Percentiles rank a stretch among this genome's conserved stretches.
Evolutionary conservation across 2,888 invertebrate genomes (phyloP).

Genomic region (Synergus gifuensis): DNA sequence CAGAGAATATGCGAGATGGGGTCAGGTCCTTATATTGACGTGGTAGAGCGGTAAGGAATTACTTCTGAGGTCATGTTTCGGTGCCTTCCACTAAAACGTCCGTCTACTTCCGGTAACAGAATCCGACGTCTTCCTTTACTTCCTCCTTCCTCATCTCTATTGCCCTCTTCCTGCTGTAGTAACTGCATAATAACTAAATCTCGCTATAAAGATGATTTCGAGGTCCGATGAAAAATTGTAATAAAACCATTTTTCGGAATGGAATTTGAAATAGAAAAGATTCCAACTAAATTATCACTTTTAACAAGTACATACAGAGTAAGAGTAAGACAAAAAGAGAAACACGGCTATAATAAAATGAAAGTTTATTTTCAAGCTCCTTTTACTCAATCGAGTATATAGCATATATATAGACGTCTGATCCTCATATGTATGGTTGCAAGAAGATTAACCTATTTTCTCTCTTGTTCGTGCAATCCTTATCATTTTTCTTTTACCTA

Average conservation of each 20-base stretch:
- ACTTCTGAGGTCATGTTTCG: slow-evolving; percentile 33
- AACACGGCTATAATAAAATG: no score
- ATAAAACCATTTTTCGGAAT: no score
- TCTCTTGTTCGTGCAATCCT: neutral
- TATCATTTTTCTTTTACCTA: slow-evolving; percentile 4
- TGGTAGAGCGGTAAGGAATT: slow-evolving; percentile 23
- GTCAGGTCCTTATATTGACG: slow-evolving; percentile 26
- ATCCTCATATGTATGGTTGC: neutral
- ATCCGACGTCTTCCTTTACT: neutral
- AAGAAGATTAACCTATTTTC: slow-evolving; percentile 25
- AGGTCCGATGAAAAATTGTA: neutral
- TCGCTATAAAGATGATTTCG: neutral
- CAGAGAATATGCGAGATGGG: slow-evolving; percentile 13
- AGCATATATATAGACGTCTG: neutral
- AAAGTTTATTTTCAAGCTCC: neutral
- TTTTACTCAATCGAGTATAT: neutral
- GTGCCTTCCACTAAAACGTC: slow-evolving; percentile 17
- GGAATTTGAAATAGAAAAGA: no score
- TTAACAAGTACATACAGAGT: no score
- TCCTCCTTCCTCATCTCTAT: slow-evolving; percentile 9
- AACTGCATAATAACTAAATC: neutral
- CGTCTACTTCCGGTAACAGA: slow-evolving; percentile 34
- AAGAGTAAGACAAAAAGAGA: no score
- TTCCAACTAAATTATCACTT: no score
- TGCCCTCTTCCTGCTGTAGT: neutral